phyloP scores from a whole-genome alignment of 1,140 invertebrate genomes.

The Conus betulinus region DNA sequence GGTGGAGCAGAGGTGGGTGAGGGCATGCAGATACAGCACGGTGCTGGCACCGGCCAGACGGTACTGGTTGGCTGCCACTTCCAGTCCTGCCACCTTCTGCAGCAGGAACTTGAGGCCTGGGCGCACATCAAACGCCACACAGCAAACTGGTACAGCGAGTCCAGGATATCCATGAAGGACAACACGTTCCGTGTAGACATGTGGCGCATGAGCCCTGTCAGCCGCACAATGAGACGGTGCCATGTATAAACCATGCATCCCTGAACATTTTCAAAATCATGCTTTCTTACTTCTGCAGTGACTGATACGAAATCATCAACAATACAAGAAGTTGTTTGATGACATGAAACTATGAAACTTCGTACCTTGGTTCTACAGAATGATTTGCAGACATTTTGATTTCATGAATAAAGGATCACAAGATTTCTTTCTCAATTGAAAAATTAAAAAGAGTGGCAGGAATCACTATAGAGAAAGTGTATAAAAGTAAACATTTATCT shows the following conservation, averaged over 20 bases:
- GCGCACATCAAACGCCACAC: constrained; percentile 90
- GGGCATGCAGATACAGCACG: constrained; percentile 90
- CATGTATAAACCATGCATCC: background rate
- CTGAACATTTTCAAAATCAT: no score
- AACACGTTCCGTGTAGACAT: constrained; percentile 79
- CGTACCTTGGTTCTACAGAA: no score
- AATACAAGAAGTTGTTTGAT: no score
- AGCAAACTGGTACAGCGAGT: constrained; percentile 87
- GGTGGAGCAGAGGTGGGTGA: constrained; percentile 87
- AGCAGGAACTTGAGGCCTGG: constrained; percentile 94
- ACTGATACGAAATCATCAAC: no score
- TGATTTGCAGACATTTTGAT: no score
- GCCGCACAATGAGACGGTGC: constrained; percentile 20
- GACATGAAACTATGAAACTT: no score
- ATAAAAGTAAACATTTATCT: no score
- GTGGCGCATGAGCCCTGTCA: constrained; percentile 76
- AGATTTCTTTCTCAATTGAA: no score
- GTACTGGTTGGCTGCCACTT: constrained; percentile 92
- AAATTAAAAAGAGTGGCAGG: no score
- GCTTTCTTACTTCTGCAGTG: no score
- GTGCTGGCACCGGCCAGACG: constrained; percentile 93
- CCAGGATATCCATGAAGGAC: constrained; percentile 85
- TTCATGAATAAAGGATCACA: no score
- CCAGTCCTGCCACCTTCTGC: constrained; percentile 92
- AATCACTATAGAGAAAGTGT: no score